A percentile compares a stretch with the other conserved stretches of the same genome.
These are phyloP conservation scores for Aspidapion aeneum DNA, from an alignment of 2,888 invertebrate genomes.

Conservation along the genomic window DNA sequence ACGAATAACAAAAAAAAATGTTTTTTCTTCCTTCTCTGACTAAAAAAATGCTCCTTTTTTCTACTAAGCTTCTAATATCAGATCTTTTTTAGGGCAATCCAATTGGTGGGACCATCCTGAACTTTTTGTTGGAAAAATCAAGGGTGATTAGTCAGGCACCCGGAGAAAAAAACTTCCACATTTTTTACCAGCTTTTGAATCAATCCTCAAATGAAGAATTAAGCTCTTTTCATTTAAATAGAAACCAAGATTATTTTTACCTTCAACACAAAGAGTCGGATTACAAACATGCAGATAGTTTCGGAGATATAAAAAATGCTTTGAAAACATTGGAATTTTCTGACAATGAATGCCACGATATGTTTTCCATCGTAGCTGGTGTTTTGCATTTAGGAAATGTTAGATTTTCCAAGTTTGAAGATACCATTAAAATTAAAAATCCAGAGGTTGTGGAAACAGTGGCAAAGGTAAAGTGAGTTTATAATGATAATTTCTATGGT, in stretches of 20 bases:
- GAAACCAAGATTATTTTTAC: neutral
- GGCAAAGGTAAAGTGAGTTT: constrained; percentile 57
- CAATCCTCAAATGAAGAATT: constrained; percentile 68
- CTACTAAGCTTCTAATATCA: too few species aligned
- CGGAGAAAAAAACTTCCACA: constrained; percentile 89
- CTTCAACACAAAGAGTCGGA: neutral
- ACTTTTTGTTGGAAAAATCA: constrained; percentile 88
- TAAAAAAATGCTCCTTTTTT: too few species aligned
- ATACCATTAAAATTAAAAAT: constrained; percentile 63
- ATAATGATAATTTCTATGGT: too few species aligned
- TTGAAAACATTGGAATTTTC: constrained; percentile 76
- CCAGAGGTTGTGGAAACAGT: constrained; percentile 63
- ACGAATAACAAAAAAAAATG: neutral
- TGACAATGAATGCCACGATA: constrained; percentile 66
- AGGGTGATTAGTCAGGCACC: constrained; percentile 79
- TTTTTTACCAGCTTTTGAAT: constrained; percentile 83
- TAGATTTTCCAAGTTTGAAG: constrained; percentile 73
- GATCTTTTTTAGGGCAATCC: constrained; percentile 65
- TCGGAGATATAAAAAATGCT: constrained; percentile 65
- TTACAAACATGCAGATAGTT: constrained; percentile 38
- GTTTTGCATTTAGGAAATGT: constrained; percentile 85
- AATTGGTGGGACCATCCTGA: constrained; percentile 83
- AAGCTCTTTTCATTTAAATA: constrained; percentile 23
- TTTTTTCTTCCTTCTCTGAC: too few species aligned
- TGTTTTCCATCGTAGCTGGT: constrained; percentile 79